Base-by-base conservation (phyloP, 2,888 invertebrate genomes). In the Liopterus haemorrhoidalis region DNA sequence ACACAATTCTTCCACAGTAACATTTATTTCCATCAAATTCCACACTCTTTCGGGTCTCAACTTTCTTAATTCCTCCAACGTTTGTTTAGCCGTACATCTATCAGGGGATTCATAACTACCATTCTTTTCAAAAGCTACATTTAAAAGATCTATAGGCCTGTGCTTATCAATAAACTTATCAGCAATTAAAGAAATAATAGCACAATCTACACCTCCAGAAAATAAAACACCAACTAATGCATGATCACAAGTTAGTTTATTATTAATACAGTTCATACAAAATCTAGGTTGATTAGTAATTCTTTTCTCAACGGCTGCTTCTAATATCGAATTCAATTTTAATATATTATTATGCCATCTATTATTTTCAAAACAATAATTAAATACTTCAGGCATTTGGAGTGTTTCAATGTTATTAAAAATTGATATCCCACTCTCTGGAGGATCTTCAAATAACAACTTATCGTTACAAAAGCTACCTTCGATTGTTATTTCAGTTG, bases 141-240 rank as follows among this genome's bases (percentile, higher is more conserved):
- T 97, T 21, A 95, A 73, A 14, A 97, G 75, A 65, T 96, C 95
- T 57, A 97, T 90, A 15, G 82, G 73, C 59, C 85, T 82, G 38
- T 72, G 60, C 46, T 59, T 57, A 1, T 78, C 69, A 12, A 85
- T 68, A 67, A 74, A 83, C 70, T 79, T 78, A 62, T 91, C 76
- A 5, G 86, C 82, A 33, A 95, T 61, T 33, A 82, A 72, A 19
- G 96, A 87, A 53, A 99, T 67, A 55, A 96, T 78, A n/a, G 93
- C 82, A 48, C 95, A 96, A 69, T 99, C 99, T 25, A 99, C 73
- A 11, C 96, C 96, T 27, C 97, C 99, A 50, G 97, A 97, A 72
- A 96, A 97, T 53, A 95, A 71, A 44, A 99, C 71, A 11, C 66
- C 68, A 21, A 60, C 56, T 42, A 57, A 43, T 4, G 70, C 54